Conservation (phyloP, 2,113 vertebrate genomes). For the Dicaeum eximium region DNA sequence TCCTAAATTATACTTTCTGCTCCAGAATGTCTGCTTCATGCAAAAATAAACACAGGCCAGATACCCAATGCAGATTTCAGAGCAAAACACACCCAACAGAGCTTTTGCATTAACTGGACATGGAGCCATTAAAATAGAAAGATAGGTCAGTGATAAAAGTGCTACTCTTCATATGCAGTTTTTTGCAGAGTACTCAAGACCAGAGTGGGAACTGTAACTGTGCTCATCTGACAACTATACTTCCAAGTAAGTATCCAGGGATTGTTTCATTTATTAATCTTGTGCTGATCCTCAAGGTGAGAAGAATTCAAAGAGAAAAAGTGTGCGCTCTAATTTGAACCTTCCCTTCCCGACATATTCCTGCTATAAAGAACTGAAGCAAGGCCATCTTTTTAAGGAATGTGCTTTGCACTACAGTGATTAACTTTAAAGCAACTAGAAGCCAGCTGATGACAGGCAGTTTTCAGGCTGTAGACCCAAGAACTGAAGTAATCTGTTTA, state of each 20-base stretch:
- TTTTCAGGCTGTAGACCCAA: neutral
- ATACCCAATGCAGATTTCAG: neutral
- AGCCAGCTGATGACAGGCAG: neutral
- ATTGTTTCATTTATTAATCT: neutral
- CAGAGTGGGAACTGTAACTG: neutral
- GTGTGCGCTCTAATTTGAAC: neutral
- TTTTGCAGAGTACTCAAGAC: neutral
- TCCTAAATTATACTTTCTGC: constrained; percentile 8
- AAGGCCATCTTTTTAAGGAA: neutral
- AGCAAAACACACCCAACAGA: neutral
- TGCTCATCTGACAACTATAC: neutral
- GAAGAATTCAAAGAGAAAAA: neutral
- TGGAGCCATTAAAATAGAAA: neutral
- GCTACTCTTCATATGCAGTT: neutral
- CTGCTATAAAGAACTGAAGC: neutral
- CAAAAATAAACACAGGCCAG: constrained; percentile 25
- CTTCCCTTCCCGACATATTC: neutral
- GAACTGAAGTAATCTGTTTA: constrained; percentile 12
- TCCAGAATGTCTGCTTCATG: neutral
- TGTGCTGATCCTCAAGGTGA: neutral
- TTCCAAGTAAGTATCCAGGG: neutral
- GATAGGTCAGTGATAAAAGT: neutral
- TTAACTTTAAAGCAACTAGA: constrained; percentile 33
- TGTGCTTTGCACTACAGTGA: neutral
- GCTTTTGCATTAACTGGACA: neutral